phyloP scores from a whole-genome alignment of 2,113 vertebrate species.

The Prinia subflava region DNA sequence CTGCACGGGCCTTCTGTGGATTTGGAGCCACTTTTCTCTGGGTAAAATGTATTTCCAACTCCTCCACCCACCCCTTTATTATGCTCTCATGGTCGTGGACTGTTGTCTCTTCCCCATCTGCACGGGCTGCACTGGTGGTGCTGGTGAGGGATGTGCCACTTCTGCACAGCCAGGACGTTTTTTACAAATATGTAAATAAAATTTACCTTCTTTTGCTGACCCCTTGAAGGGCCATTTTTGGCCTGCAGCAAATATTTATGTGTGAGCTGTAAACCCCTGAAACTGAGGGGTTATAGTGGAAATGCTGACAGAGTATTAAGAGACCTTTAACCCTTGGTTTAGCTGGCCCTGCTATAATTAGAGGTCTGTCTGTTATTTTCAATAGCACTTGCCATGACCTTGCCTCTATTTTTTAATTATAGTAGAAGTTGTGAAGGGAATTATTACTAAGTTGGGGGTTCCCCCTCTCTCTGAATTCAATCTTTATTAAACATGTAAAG shows the following conservation, averaged over 20 bases:
- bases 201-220: conserved; percentile 56
- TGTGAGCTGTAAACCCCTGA: conserved; percentile 63
- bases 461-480: conserved; percentile 38
- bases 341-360: conserved; percentile 60
- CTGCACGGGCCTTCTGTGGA: not conserved
- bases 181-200: conserved; percentile 57
- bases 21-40: not conserved
- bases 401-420: conserved; percentile 67
- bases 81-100: fast-evolving
- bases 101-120: not conserved
- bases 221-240: conserved; percentile 35
- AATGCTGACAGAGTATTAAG: conserved; percentile 66
- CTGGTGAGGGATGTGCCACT: not conserved
- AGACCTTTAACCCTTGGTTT: conserved; percentile 61
- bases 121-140: not conserved
- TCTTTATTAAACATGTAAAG: conserved; percentile 62
- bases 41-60: not conserved
- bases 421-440: conserved; percentile 53
- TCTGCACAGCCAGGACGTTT: not conserved
- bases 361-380: conserved; percentile 56
- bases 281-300: conserved; percentile 52
- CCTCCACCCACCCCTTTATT: not conserved
- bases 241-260: conserved; percentile 72
- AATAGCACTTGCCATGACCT: conserved; percentile 49
- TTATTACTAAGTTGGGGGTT: conserved; percentile 66